Percentiles rank a stretch among this genome's conserved stretches.
Conservation (phyloP, 2,797 vertebrate genomes). For the Toxotes lorentzi region DNA sequence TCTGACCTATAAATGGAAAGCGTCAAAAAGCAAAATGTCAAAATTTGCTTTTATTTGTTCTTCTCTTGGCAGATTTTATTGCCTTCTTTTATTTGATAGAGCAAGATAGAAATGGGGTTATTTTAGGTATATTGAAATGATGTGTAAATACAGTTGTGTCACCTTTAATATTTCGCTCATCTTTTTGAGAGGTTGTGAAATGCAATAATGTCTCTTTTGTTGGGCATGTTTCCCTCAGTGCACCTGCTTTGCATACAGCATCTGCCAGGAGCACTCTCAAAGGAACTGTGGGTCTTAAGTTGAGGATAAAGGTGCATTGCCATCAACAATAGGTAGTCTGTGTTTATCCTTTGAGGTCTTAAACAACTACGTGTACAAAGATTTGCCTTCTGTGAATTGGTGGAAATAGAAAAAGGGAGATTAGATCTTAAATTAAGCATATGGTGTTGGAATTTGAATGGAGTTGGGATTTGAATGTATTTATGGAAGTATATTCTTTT, state of each 20-base stretch:
- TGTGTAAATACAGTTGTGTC: slow-evolving; percentile 86
- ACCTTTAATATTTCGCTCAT: slow-evolving; percentile 81
- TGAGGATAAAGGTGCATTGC: slow-evolving; percentile 86
- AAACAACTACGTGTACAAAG: slow-evolving; percentile 86
- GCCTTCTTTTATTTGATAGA: slow-evolving; percentile 81
- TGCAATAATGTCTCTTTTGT: slow-evolving; percentile 85
- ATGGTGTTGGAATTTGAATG: slow-evolving; percentile 85
- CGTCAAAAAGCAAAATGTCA: slow-evolving; percentile 87
- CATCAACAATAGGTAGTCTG: slow-evolving; percentile 85
- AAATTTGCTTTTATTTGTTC: slow-evolving; percentile 90
- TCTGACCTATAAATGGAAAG: slow-evolving; percentile 88
- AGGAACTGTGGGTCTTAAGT: slow-evolving; percentile 87
- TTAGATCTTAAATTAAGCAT: slow-evolving; percentile 87
- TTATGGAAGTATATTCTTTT: slow-evolving; percentile 81
- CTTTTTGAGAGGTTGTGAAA: slow-evolving; percentile 77
- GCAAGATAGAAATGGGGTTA: slow-evolving; percentile 79
- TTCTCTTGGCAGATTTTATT: slow-evolving; percentile 80
- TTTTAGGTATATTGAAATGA: slow-evolving; percentile 82
- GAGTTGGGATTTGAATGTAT: slow-evolving; percentile 87
- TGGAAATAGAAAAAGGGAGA: slow-evolving; percentile 84
- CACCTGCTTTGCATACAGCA: slow-evolving; percentile 85
- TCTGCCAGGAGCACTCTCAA: slow-evolving; percentile 81
- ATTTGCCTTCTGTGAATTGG: slow-evolving; percentile 82
- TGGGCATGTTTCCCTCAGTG: slow-evolving; percentile 75
- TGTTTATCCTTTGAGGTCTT: slow-evolving; percentile 87